Conservation (phyloP, 2,888 invertebrate genomes). For the Galerucella pusilla region DNA sequence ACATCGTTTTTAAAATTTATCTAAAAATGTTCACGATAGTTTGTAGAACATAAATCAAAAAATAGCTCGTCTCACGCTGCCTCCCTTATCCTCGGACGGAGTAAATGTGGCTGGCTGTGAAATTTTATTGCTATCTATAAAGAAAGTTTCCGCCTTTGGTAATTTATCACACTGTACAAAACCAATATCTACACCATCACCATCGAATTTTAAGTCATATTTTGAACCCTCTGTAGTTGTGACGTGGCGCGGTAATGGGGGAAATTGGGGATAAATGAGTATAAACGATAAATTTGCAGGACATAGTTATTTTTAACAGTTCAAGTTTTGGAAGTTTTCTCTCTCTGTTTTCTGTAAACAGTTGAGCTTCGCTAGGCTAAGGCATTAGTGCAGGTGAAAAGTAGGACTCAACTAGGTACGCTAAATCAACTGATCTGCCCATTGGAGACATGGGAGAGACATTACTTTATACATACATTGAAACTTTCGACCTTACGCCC, state of each 20-base stretch:
- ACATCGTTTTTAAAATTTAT: constrained; percentile 15
- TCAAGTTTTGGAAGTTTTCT: too few relatives aligned
- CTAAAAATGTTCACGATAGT: constrained; percentile 3
- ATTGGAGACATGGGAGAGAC: too few relatives aligned
- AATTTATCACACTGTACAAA: constrained; percentile 48
- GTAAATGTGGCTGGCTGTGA: constrained; percentile 51
- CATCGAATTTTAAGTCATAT: constrained; percentile 46
- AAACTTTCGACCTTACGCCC: too few relatives aligned
- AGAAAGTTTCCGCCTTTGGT: constrained; percentile 48
- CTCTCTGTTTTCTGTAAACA: too few relatives aligned
- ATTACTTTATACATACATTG: too few relatives aligned
- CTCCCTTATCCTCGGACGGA: constrained; percentile 35
- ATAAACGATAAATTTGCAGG: too few relatives aligned
- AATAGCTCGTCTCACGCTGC: constrained; percentile 25
- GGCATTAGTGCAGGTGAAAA: too few relatives aligned
- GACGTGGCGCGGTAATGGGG: constrained; percentile 14
- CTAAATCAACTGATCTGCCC: too few relatives aligned
- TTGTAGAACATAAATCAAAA: constrained; percentile 32
- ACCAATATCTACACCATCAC: constrained; percentile 47
- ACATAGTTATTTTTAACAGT: too few relatives aligned
- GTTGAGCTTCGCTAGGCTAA: too few relatives aligned
- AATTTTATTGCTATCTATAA: constrained; percentile 57
- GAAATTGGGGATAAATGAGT: neutral
- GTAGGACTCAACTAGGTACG: too few relatives aligned
- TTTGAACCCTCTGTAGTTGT: constrained; percentile 45